Percentiles rank a stretch among this genome's conserved stretches.
These are phyloP conservation scores for Triplophysa rosa DNA, from an alignment of 2,113 vertebrate species.

Conservation along the genomic window DNA sequence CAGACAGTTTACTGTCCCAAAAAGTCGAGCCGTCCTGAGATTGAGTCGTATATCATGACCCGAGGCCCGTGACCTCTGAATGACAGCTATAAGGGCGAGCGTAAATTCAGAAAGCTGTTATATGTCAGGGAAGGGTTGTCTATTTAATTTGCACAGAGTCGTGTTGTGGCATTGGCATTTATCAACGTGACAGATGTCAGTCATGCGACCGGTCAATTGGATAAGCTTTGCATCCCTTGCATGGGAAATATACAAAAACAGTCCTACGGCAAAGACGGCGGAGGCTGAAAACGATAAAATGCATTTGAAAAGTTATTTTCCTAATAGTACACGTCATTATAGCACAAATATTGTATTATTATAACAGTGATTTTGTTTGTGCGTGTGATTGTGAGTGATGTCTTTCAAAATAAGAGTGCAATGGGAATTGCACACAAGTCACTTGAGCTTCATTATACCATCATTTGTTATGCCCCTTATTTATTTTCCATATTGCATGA, in stretches of 20 bases:
- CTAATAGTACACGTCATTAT: background rate
- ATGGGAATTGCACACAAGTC: conserved; percentile 51
- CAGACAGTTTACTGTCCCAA: conserved; percentile 42
- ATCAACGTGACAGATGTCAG: conserved; percentile 48
- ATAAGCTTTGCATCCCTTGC: conserved; percentile 40
- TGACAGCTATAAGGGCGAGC: conserved; percentile 38
- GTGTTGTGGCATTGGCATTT: conserved; percentile 42
- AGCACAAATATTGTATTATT: background rate
- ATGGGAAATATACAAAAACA: background rate
- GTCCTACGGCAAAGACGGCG: background rate
- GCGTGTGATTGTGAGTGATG: conserved; percentile 59
- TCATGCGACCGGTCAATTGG: conserved; percentile 43
- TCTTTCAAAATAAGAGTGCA: conserved; percentile 71
- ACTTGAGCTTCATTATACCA: conserved; percentile 64
- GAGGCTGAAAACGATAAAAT: background rate
- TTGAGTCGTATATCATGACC: conserved; percentile 50
- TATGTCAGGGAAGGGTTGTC: conserved; percentile 35
- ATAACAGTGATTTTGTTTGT: conserved; percentile 1
- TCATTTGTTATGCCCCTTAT: conserved; percentile 66
- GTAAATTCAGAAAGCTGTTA: conserved; percentile 49
- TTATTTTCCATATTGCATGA: conserved; percentile 67
- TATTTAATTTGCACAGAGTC: conserved; percentile 50
- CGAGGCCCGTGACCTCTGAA: conserved; percentile 43
- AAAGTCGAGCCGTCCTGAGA: conserved; percentile 26
- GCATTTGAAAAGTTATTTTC: background rate